These are phyloP conservation scores for Penaeus chinensis DNA, from an alignment of 1,140 invertebrate species.

Conservation along the genomic window DNA sequence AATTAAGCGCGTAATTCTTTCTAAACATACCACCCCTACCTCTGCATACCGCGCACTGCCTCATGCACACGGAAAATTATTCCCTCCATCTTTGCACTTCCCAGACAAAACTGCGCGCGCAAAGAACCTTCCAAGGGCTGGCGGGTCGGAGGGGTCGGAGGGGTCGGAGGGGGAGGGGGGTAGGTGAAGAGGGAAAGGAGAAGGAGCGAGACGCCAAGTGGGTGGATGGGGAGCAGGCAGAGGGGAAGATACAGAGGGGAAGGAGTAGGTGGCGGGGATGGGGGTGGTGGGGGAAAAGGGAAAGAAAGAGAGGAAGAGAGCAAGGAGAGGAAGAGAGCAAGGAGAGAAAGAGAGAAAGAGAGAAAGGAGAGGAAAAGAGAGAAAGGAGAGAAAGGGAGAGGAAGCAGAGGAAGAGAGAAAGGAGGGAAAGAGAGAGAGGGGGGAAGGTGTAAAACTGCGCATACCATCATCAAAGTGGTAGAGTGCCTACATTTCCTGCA, in stretches of 20 bases:
- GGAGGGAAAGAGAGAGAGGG: background rate
- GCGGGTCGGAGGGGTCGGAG: background rate
- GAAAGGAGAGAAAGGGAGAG: background rate
- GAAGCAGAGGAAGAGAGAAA: background rate
- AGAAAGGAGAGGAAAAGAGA: background rate
- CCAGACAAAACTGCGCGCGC: too few species aligned
- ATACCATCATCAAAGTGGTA: too few species aligned
- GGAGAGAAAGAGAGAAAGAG: background rate
- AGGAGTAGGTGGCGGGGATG: background rate
- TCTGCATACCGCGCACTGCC: too few species aligned
- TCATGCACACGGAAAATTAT: too few species aligned
- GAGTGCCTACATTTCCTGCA: too few species aligned
- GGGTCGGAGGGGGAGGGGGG: background rate
- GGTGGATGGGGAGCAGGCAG: background rate
- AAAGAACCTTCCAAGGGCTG: too few species aligned
- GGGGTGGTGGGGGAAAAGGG: too few species aligned
- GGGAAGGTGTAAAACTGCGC: background rate
- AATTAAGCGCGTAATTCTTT: too few species aligned
- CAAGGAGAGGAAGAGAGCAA: background rate
- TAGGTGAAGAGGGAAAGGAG: background rate
- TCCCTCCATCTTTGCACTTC: too few species aligned
- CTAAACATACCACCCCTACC: too few species aligned
- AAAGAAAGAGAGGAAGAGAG: background rate
- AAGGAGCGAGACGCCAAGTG: background rate
- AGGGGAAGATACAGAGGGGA: background rate